Evolutionary conservation across 2,888 invertebrate genomes (phyloP).

Genomic region (Zonitis immaculata): DNA sequence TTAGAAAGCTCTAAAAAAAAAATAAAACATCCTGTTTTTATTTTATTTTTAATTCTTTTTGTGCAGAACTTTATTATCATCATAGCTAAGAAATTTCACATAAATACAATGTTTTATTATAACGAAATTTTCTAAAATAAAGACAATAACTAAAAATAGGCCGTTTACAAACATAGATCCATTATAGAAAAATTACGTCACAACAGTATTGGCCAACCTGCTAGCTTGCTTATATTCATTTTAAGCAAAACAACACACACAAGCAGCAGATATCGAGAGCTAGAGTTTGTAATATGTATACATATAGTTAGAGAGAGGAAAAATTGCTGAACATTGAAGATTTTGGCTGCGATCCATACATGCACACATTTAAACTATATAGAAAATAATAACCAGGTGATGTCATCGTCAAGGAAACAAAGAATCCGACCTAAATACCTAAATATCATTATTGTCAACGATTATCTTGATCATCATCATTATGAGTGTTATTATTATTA

Average conservation of each 20-base stretch:
- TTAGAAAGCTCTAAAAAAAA: too few relatives aligned
- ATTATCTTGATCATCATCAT: too few relatives aligned
- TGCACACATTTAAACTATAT: background rate
- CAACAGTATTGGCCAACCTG: background rate
- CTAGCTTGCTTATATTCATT: background rate
- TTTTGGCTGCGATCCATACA: background rate
- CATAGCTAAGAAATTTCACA: too few relatives aligned
- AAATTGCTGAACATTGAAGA: background rate
- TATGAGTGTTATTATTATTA: too few relatives aligned
- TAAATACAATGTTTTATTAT: too few relatives aligned
- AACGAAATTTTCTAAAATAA: background rate
- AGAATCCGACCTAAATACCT: constrained; percentile 1
- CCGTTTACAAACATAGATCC: background rate
- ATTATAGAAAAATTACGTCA: background rate
- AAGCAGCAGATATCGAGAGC: background rate
- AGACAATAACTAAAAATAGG: background rate
- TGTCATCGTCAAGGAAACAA: background rate
- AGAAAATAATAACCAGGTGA: background rate
- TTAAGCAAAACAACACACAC: background rate
- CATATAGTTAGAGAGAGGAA: background rate
- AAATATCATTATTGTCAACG: background rate
- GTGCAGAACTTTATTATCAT: too few relatives aligned
- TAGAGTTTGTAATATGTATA: background rate
- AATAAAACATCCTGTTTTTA: too few relatives aligned
- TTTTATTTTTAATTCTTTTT: too few relatives aligned